phyloP scores from a whole-genome alignment of 2,113 vertebrate genomes.

The Cacatua alba region DNA sequence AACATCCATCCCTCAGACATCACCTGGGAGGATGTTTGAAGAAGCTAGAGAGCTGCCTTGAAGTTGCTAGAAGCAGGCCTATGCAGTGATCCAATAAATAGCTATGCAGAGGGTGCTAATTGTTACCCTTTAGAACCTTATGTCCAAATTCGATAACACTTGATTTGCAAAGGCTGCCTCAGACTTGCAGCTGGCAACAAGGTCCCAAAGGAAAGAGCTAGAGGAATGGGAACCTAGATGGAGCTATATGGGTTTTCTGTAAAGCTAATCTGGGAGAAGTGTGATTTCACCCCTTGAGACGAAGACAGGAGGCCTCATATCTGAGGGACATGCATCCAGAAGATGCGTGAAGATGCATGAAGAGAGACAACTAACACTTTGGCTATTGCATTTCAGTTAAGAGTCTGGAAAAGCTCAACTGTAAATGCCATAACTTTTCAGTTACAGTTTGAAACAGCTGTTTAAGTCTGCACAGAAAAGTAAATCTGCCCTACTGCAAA shows the following conservation, averaged over 20 bases:
- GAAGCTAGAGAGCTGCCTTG: not conserved
- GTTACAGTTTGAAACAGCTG: constrained; percentile 21
- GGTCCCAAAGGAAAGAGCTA: not conserved
- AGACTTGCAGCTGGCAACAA: not conserved
- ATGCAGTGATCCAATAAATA: not conserved
- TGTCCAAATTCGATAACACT: not conserved
- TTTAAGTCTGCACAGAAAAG: not conserved
- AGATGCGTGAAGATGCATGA: not conserved
- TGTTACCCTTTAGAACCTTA: not conserved
- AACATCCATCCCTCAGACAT: not conserved
- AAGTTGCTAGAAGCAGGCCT: not conserved
- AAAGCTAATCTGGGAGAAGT: not conserved
- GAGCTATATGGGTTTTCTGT: not conserved
- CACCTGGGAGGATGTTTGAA: not conserved
- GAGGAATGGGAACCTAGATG: not conserved
- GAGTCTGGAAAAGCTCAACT: constrained; percentile 19
- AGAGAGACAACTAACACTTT: not conserved
- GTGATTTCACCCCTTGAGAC: not conserved
- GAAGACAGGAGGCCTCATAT: not conserved
- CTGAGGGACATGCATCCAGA: not conserved
- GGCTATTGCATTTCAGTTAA: accelerated
- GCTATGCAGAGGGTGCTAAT: not conserved
- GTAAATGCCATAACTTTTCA: not conserved
- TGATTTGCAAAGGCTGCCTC: not conserved
- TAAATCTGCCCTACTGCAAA: constrained; percentile 1